Conservation (phyloP, 2,113 vertebrate genomes). For the Paramormyrops kingsleyae region DNA sequence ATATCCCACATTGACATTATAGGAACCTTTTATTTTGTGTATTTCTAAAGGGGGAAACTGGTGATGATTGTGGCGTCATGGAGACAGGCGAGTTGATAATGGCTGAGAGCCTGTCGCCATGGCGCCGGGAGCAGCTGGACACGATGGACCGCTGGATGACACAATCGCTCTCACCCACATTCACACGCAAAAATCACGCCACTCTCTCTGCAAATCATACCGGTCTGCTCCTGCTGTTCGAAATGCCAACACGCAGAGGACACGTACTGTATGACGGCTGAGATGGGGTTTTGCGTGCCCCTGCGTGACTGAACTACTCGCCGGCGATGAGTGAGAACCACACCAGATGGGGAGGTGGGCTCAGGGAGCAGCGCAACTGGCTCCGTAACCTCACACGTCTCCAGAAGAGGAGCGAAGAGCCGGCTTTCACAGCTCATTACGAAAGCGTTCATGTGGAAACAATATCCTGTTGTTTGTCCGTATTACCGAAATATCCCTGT, state of each 20-base stretch:
- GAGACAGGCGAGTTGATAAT: slow-evolving; percentile 2
- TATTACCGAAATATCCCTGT: background rate
- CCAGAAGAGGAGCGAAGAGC: background rate
- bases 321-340: background rate
- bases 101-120: background rate
- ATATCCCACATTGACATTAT: background rate
- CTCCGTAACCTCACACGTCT: background rate
- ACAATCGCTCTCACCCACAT: background rate
- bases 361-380: background rate
- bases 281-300: background rate
- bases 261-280: background rate
- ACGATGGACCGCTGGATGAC: background rate
- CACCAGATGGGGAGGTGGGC: background rate
- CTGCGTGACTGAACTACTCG: background rate
- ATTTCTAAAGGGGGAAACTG: slow-evolving; percentile 16
- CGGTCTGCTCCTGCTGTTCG: background rate
- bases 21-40: background rate
- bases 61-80: slow-evolving; percentile 19
- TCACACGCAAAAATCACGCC: background rate
- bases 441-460: background rate
- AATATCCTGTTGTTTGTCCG: background rate
- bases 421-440: background rate
- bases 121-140: slow-evolving; percentile 9
- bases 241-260: background rate
- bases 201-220: background rate